Conservation (phyloP, 2,113 vertebrate genomes). For the zebrafish (Danio rerio) region GRCz12tu NC_133188.1:52490001-52490500, state of each 20-base stretch:
- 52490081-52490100: constrained; percentile 82
- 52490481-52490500: too few species aligned
- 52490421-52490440: too few species aligned
- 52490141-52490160: constrained; percentile 52
- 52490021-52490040: constrained; percentile 73
- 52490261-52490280: constrained; percentile 52
- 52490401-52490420: too few species aligned
- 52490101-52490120: constrained; percentile 85
- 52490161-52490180: not conserved
- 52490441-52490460: too few species aligned
- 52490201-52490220: not conserved
- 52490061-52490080: constrained; percentile 54
- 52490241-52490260: constrained; percentile 58
- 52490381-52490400: too few species aligned
- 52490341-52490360: not conserved
- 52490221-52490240: constrained; percentile 1
- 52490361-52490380: too few species aligned
- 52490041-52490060: constrained; percentile 65
- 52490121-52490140: constrained; percentile 78
- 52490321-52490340: not conserved
- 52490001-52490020: constrained; percentile 30
- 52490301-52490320: not conserved
- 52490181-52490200: not conserved
- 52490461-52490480: too few species aligned
- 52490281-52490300: constrained; percentile 43